phyloP scores from a whole-genome alignment of 2,888 invertebrate species.

The Fragum whitleyi region DNA sequence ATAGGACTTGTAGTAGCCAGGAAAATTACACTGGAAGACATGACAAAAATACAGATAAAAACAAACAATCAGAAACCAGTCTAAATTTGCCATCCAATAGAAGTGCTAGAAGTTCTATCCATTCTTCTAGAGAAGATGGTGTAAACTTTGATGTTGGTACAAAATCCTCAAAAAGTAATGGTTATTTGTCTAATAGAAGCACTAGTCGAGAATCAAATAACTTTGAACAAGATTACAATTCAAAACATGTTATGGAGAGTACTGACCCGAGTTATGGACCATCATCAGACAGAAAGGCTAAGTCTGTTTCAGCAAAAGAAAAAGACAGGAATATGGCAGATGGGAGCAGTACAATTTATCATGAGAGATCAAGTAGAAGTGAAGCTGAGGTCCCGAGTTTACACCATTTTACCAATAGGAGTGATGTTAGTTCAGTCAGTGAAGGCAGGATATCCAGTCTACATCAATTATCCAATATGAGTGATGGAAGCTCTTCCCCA shows the following conservation, averaged over 20 bases:
- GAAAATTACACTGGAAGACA: not conserved
- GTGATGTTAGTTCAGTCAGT: not conserved
- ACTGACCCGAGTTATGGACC: too few species aligned
- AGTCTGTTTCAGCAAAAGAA: too few species aligned
- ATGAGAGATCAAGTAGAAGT: too few species aligned
- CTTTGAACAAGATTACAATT: not conserved
- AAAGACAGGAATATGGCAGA: too few species aligned
- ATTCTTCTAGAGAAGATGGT: not conserved
- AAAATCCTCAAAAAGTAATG: not conserved
- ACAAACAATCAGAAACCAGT: slow-evolving; percentile 22
- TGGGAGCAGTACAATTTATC: too few species aligned
- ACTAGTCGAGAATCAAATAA: not conserved
- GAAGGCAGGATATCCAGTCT: slow-evolving; percentile 7
- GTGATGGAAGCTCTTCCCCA: slow-evolving; percentile 42
- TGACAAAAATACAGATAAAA: not conserved
- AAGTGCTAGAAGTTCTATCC: slow-evolving; percentile 41
- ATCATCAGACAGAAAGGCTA: too few species aligned
- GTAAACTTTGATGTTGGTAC: not conserved
- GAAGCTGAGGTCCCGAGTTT: too few species aligned
- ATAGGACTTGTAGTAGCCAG: slow-evolving; percentile 33
- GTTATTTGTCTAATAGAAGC: not conserved
- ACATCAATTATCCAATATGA: slow-evolving; percentile 26
- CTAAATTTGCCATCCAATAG: slow-evolving; percentile 19
- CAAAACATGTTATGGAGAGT: too few species aligned
- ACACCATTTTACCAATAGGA: too few species aligned